Conservation (phyloP, 1,140 invertebrate genomes). For the Chrysoperla carnea region DNA sequence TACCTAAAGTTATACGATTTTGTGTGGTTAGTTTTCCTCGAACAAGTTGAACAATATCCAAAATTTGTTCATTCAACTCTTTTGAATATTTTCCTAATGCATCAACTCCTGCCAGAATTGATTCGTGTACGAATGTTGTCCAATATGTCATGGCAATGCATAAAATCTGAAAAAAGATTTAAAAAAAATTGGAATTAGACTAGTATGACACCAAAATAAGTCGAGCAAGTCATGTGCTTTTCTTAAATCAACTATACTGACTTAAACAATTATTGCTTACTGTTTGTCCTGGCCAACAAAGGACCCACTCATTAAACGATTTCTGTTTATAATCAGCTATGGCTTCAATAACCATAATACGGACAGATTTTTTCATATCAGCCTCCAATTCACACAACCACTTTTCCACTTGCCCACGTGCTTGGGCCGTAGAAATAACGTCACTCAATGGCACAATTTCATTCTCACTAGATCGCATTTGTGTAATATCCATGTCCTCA, state of each 20-base stretch:
- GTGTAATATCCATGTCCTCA: conserved; percentile 68
- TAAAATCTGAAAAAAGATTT: conserved; percentile 36
- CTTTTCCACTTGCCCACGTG: conserved; percentile 90
- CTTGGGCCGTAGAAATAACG: conserved; percentile 68
- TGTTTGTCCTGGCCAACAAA: conserved; percentile 76
- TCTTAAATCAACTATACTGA: no score
- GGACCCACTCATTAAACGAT: conserved; percentile 54
- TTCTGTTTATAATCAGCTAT: conserved; percentile 47
- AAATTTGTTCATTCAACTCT: conserved; percentile 52
- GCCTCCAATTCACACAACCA: conserved; percentile 83
- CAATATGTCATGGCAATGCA: conserved; percentile 77
- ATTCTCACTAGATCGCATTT: conserved; percentile 78
- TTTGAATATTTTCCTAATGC: conserved; percentile 33
- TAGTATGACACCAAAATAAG: no score
- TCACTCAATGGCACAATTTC: conserved; percentile 65
- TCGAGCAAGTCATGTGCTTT: no score
- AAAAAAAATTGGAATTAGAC: not conserved
- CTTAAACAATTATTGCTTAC: conserved; percentile 14
- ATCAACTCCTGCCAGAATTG: conserved; percentile 35
- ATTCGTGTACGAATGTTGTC: conserved; percentile 66
- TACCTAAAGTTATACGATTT: conserved; percentile 78
- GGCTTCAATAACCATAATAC: conserved; percentile 41
- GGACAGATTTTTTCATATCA: conserved; percentile 78
- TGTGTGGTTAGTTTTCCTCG: conserved; percentile 70
- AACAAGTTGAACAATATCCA: conserved; percentile 71